phyloP scores from a whole-genome alignment of 1,140 invertebrate species.

The Drosophila sulfurigaster region DNA sequence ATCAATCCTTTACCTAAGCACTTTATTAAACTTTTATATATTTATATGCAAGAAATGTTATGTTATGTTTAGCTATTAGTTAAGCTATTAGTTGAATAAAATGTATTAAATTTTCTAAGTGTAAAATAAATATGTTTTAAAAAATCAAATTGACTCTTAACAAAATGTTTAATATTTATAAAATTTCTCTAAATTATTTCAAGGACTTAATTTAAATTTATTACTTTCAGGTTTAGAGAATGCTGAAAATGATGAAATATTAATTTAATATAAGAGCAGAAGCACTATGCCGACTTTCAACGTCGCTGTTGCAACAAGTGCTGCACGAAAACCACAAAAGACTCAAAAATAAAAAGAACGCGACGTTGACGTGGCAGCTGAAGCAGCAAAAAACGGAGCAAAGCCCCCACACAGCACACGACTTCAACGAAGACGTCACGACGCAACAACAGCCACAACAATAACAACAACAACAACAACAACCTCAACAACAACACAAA shows the following conservation, averaged over 20 bases:
- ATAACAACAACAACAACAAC: slow-evolving; percentile 23
- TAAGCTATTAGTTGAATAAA: no score
- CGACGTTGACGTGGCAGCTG: slow-evolving; percentile 40
- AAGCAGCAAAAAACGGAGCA: slow-evolving; percentile 38
- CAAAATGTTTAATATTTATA: no score
- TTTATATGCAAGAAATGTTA: no score
- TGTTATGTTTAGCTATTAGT: no score
- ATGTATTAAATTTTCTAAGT: no score
- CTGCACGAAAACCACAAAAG: slow-evolving; percentile 38
- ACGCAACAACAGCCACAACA: slow-evolving; percentile 24
- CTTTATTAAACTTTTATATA: no score
- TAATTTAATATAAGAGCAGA: not conserved
- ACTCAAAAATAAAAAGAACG: slow-evolving; percentile 25
- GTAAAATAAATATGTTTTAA: no score
- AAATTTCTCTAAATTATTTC: no score
- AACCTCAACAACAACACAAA: not conserved
- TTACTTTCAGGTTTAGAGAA: no score
- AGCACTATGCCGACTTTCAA: slow-evolving; percentile 41
- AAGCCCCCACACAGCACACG: slow-evolving; percentile 78
- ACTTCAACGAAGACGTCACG: slow-evolving; percentile 58
- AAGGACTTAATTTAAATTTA: no score
- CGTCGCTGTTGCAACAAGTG: slow-evolving; percentile 38
- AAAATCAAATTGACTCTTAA: no score
- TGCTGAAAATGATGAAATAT: not conserved
- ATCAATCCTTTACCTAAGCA: no score